Evolutionary conservation across 30 jellyfish, hydroid and myxozoan genomes (phyloP), one percentile per base, ranked within the genome.

Genomic region (Rhopilema esculentum): DNA sequence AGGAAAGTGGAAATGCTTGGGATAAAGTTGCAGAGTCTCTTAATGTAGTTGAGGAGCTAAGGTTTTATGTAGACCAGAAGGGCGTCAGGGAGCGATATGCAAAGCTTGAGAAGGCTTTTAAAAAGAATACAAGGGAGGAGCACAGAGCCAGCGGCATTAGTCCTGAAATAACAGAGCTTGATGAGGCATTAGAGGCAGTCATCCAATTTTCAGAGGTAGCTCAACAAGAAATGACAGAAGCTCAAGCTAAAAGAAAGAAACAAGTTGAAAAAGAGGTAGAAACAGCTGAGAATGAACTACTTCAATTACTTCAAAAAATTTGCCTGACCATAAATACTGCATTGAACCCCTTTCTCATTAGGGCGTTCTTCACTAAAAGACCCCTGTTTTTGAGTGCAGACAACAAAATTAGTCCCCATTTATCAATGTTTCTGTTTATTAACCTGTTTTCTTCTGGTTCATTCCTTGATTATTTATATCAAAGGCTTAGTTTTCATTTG

Each of bases 121-220:
- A 76, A 51, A 51, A 76, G 48, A 49, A 48, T 24, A 76, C 27
- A 32, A 30, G 27, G 9, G 49, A n/a, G 52, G 87, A 76, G 29
- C 75, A n/a, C 16, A 51, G 61, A 25, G 76, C 87, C 23, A 33
- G 64, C 48, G 87, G 87, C 29, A 76, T 76, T 16, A 49, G 61
- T 31, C 75, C 75, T n/a, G 87, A 49, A 22, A 9, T 49, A 25
- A 33, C 87, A 76, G 87, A 76, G 75, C 49, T 76, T 8, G 87
- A 76, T 20, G 53, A 76, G 4, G 87, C 87, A 67, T 23, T 19
- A 16, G 77, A 67, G 40, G 23, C 77, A 20, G 21, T 67, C 33
- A 30, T 17, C 4, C 40, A 33, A 16, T 23, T 67, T 30, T 16
- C 33, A 23, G 77, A 67, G 23, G 77, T 40, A 67, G 77, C 77